Base-by-base conservation (phyloP, 2,888 invertebrate genomes). In the Rutpela maculata region DNA sequence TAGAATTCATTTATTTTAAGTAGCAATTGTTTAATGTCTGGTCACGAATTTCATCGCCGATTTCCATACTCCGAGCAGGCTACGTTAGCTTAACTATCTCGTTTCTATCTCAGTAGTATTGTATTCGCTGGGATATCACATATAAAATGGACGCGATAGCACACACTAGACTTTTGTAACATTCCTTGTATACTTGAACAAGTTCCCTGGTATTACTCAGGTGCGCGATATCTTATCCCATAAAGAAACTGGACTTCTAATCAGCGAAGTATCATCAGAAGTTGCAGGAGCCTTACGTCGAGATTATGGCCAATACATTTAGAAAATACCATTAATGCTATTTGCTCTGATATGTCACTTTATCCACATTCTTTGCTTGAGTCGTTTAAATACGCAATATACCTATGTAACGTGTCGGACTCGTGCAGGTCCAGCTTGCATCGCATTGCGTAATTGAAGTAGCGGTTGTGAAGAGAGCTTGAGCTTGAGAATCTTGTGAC, bases 1-100 rank as follows among this genome's bases (percentile, higher is more conserved):
- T 63, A 50, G 80, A 68, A 76, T 80, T 78, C 80, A 74, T 76
- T 80, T 80, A 80, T 80, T 76, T 78, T 71, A 76, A 71, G 73
- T 72, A 76, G 78, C 80, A 72, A 78, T 78, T 76, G 76, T 76
- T 76, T 74, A 67, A 67, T 63, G 75, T 74, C 69, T 72, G 78
- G 80, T 80, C 80, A 80, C 80, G 80, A 80, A 66, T 79, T 56
- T 75, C 66, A 71, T 65, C 67, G 71, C 5, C 66, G 65, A 60
- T 76, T 76, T 73, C 76, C 65, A 72, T 76, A 63, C 63, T 60
- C 65, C 70, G 7, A 72, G 60, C 50, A 65, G 17, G 17, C 35
- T 56, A 12, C n/a, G 56, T 56, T 19, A n/a, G 50, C 31, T 35
- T 57, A 38, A 57, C 60, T 67, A 67, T 73, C 73, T 67, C 74